Conservation (phyloP, 1,140 invertebrate genomes). For the Drosophila nigrodunni region DNA sequence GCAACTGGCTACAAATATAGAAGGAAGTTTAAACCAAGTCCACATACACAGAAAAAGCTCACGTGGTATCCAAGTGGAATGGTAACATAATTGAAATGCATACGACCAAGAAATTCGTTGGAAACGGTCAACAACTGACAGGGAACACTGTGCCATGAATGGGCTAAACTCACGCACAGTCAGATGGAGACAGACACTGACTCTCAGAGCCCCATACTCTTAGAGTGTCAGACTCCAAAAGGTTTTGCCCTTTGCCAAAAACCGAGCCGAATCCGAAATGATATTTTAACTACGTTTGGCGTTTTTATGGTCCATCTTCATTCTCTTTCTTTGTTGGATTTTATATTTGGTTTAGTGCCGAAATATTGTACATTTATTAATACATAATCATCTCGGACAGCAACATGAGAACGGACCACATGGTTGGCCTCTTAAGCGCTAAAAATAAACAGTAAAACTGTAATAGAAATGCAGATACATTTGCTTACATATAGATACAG, state of each 20-base stretch:
- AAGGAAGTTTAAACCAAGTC: slow-evolving; percentile 31
- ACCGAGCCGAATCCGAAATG: slow-evolving; percentile 46
- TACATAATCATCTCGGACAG: slow-evolving; percentile 72
- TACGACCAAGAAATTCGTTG: slow-evolving; percentile 50
- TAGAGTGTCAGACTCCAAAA: slow-evolving; percentile 6
- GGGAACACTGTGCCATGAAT: slow-evolving; percentile 35
- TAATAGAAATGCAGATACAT: slow-evolving; percentile 64
- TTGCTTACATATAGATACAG: background rate
- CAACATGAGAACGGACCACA: slow-evolving; percentile 67
- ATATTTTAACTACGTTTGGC: slow-evolving; percentile 74
- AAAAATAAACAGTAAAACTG: slow-evolving; percentile 77
- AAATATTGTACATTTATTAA: slow-evolving; percentile 78
- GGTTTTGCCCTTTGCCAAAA: slow-evolving; percentile 14
- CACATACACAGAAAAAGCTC: slow-evolving; percentile 21
- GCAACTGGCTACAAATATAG: slow-evolving; percentile 53
- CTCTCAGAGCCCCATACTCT: no score
- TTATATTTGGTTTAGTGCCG: slow-evolving; percentile 38
- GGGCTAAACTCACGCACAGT: slow-evolving; percentile 53
- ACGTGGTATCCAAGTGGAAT: slow-evolving; percentile 50
- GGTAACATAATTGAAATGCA: slow-evolving; percentile 40
- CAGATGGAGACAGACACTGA: slow-evolving; percentile 6
- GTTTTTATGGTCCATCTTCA: slow-evolving; percentile 54
- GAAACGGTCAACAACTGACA: slow-evolving; percentile 41
- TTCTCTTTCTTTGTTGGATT: slow-evolving; percentile 6
- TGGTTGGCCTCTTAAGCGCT: slow-evolving; percentile 59